A percentile compares a stretch with the other conserved stretches of the same genome.
Evolutionary conservation across 1,140 invertebrate genomes (phyloP).

Genomic region (Pseudomyrmex flavicornis): DNA sequence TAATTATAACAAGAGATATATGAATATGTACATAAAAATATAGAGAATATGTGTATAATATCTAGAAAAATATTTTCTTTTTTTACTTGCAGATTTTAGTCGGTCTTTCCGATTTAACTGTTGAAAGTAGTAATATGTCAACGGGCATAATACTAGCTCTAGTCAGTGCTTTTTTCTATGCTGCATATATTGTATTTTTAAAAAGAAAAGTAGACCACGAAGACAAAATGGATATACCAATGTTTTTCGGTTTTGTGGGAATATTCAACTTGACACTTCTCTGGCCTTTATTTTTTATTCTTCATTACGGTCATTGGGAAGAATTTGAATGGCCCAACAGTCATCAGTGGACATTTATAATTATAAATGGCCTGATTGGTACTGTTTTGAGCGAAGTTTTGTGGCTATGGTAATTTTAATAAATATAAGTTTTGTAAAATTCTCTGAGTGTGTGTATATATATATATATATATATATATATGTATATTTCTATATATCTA

Average conservation of each 20-base stretch:
- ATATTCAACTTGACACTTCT: constrained; percentile 92
- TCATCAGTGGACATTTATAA: constrained; percentile 91
- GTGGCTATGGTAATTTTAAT: constrained; percentile 92
- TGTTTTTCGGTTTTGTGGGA: constrained; percentile 97
- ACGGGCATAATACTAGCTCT: constrained; percentile 91
- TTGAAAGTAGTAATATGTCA: constrained; percentile 87
- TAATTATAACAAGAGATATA: too few species aligned
- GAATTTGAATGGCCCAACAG: constrained; percentile 92
- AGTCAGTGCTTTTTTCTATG: constrained; percentile 93
- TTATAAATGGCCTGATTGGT: constrained; percentile 94
- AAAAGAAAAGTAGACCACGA: constrained; percentile 93
- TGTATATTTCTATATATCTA: constrained; percentile 46
- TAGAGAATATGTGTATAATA: not conserved
- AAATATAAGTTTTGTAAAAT: not conserved
- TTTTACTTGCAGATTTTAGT: constrained; percentile 87
- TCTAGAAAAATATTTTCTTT: constrained; percentile 54
- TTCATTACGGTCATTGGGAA: constrained; percentile 92
- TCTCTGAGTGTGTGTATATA: not conserved
- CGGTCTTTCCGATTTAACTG: constrained; percentile 88
- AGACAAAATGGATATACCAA: constrained; percentile 94
- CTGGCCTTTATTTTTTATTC: constrained; percentile 94
- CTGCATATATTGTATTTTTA: constrained; percentile 93
- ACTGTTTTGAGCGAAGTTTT: constrained; percentile 94
- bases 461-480: too few species aligned
- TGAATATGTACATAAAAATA: too few species aligned